A percentile compares a stretch with the other conserved stretches of the same genome.
phyloP scores from a whole-genome alignment of 2,888 invertebrate genomes.

The Tipula vernalis region DNA sequence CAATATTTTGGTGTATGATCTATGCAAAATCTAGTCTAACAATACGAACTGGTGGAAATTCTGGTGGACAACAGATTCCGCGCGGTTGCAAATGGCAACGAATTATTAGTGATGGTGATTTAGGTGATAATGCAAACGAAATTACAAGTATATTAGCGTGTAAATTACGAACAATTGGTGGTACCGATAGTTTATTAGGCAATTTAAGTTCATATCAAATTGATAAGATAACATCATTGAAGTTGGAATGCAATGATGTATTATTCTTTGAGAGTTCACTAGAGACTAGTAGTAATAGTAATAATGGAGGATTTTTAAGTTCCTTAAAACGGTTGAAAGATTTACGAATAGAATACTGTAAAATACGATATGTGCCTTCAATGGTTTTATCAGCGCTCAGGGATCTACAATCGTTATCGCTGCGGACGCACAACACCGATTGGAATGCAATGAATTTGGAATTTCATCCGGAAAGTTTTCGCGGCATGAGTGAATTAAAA shows the following conservation, averaged over 20 bases:
- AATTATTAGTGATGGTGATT: constrained; percentile 24
- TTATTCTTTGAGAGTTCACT: constrained; percentile 60
- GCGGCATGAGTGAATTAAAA: constrained; percentile 53
- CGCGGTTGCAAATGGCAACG: constrained; percentile 63
- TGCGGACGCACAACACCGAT: constrained; percentile 65
- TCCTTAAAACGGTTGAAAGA: constrained; percentile 60
- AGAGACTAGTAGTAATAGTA: constrained; percentile 33
- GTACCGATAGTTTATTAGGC: constrained; percentile 52
- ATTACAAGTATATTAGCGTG: constrained; percentile 49
- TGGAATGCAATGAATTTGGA: constrained; percentile 71
- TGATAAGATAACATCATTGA: constrained; percentile 53
- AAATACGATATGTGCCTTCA: constrained; percentile 59
- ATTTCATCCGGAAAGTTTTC: constrained; percentile 56
- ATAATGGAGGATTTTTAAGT: constrained; percentile 40
- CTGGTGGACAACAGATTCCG: constrained; percentile 38
- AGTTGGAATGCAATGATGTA: constrained; percentile 61
- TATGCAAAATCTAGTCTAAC: neutral
- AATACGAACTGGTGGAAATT: neutral
- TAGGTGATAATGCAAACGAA: constrained; percentile 28
- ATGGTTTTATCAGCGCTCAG: constrained; percentile 54
- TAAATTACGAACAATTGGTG: constrained; percentile 57
- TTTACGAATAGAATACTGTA: constrained; percentile 68
- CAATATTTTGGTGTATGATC: neutral
- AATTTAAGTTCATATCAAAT: constrained; percentile 56
- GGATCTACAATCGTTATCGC: constrained; percentile 49